Evolutionary conservation across 2,113 vertebrate species (phyloP), one percentile per base, ranked within the genome.

Genomic region (Festucalex cinctus): DNA sequence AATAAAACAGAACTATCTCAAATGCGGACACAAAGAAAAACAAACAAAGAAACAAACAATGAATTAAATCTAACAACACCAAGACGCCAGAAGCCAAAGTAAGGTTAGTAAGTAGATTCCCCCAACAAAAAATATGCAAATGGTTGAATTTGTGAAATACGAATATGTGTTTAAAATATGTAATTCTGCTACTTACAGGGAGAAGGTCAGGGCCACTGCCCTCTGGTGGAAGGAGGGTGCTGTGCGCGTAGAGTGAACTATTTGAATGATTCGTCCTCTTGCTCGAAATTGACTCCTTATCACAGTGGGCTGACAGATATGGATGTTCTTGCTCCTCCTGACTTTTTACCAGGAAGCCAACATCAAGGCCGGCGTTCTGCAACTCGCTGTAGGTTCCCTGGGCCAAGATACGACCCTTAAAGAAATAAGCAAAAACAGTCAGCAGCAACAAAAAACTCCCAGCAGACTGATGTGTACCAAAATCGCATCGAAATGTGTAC

Each of bases 341-440:
- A 22, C 89, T 93, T 80, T 93, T 93, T 74, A 95, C 84, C 72
- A 98, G 86, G 59, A 92, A 93, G 65, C 90, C 89, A 79, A 95
- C 92, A 85, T 98, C 94, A 58, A 97, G 62, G 64, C 94, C 94
- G 0, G 93, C 95, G 65, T 78, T 82, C 74, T 91, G 90, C 76
- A 97, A 92, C 65, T 96, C 94, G 0, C 74, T 82, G 85, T 93
- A 96, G 22, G 93, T 94, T 53, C 95, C 95, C 78, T 89, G 92
- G 20, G 92, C 91, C 65, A 93, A 86, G 88, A 93, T 84, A 57
- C 90, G 85, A 60, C 96, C 97, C 96, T 98, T 87, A 1, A 20
- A 10, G n/a, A 43, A 41, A 48, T 35, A 22, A 46, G 26, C 26
- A 70, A 8, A 37, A 26, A 6, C 32, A 6, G 37, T 16, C 41